A percentile compares a stretch with the other conserved stretches of the same genome.
phyloP scores from a whole-genome alignment of 2,797 vertebrate species.

The Coregonus ussuriensis region DNA sequence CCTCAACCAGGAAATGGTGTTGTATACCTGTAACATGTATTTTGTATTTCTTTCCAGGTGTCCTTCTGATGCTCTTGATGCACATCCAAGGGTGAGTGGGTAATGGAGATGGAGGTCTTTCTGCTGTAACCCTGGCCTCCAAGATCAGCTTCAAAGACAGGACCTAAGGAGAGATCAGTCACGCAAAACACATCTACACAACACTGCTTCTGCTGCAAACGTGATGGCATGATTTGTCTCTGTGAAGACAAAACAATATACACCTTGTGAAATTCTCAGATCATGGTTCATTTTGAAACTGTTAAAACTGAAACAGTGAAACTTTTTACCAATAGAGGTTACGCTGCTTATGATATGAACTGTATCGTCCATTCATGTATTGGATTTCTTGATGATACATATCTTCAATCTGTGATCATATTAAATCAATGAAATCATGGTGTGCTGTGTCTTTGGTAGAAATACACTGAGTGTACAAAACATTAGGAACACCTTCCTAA shows the following conservation, averaged over 20 bases:
- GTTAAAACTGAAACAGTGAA: neutral
- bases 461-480: neutral
- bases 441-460: constrained; percentile 4
- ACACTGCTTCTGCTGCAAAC: neutral
- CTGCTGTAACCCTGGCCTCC: neutral
- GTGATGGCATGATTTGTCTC: neutral
- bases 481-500: too few relatives aligned
- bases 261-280: neutral
- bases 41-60: neutral
- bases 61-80: neutral
- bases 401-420: neutral
- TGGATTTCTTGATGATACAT: neutral
- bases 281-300: neutral
- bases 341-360: neutral
- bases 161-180: neutral
- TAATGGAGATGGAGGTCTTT: neutral
- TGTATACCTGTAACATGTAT: neutral
- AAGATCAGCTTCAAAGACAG: neutral
- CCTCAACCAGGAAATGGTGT: neutral
- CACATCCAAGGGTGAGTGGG: neutral
- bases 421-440: neutral
- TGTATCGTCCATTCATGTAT: neutral
- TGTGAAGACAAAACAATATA: neutral
- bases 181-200: neutral
- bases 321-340: neutral